Evolutionary conservation across 2,113 vertebrate species (phyloP).

Genomic region (Chroicocephalus ridibundus): DNA sequence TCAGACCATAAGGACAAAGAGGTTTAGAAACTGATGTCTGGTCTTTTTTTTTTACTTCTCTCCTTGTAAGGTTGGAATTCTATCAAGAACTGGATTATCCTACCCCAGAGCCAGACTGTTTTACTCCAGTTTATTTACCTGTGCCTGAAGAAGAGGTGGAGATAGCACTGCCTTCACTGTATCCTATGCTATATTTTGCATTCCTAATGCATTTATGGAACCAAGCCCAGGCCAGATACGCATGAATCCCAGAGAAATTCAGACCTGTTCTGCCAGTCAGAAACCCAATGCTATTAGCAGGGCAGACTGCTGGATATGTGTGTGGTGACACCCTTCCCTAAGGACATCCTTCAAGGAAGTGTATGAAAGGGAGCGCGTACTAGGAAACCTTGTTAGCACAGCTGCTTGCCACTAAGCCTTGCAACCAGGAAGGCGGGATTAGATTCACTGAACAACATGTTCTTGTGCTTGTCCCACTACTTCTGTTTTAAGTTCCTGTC

Average conservation of each 20-base stretch:
- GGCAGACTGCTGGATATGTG: not conserved
- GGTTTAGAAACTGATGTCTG: not conserved
- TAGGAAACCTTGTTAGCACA: not conserved
- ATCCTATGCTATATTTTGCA: not conserved
- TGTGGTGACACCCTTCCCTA: not conserved
- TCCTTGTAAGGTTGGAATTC: not conserved
- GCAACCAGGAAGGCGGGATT: not conserved
- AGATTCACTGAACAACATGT: not conserved
- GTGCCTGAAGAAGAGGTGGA: not conserved
- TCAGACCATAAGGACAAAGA: not conserved
- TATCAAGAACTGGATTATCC: not conserved
- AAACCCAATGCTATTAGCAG: not conserved
- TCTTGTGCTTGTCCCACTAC: not conserved
- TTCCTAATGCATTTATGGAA: not conserved
- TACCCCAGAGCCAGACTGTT: not conserved
- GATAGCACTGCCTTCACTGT: not conserved
- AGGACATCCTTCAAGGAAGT: not conserved
- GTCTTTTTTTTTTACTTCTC: not conserved
- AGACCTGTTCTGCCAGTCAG: conserved; percentile 12
- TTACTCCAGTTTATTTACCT: not conserved
- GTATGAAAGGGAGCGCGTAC: not conserved
- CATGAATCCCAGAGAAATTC: not conserved
- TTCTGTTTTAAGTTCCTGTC: not conserved
- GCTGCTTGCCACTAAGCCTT: not conserved
- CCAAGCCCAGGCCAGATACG: not conserved